phyloP scores from a whole-genome alignment of 2,113 vertebrate species.

The Platichthys flesus region DNA sequence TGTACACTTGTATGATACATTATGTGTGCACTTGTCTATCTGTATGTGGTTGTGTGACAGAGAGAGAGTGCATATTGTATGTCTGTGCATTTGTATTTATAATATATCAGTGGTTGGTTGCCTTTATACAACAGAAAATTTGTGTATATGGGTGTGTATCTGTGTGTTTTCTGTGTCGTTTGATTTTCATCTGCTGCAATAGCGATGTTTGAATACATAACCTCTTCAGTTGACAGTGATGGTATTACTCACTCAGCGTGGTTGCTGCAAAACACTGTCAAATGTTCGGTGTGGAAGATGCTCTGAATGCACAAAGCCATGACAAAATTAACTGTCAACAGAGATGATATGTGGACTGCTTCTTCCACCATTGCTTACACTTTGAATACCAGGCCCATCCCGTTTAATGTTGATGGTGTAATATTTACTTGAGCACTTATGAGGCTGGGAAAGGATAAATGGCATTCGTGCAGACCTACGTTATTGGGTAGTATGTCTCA shows the following conservation, averaged over 20 bases:
- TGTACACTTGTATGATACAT: too few relatives aligned
- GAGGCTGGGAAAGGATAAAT: slow-evolving; percentile 36
- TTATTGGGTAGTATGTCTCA: slow-evolving; percentile 63
- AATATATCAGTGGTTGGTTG: neutral
- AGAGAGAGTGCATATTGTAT: neutral
- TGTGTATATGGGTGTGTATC: neutral
- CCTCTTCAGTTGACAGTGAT: neutral
- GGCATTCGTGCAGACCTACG: slow-evolving; percentile 1
- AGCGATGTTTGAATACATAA: slow-evolving; percentile 14
- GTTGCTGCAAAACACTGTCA: neutral
- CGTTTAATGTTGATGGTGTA: slow-evolving; percentile 39
- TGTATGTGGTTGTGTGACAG: neutral
- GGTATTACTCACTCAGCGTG: slow-evolving; percentile 4
- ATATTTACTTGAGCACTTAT: slow-evolving; percentile 56
- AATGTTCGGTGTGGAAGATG: neutral
- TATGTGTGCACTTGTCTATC: neutral
- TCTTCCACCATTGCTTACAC: slow-evolving; percentile 18
- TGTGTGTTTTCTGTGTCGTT: slow-evolving; percentile 7
- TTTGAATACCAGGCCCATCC: slow-evolving; percentile 40
- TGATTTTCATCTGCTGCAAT: slow-evolving; percentile 26
- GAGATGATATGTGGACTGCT: slow-evolving; percentile 23
- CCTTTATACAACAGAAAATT: neutral
- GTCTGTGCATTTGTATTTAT: neutral
- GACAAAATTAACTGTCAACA: slow-evolving; percentile 38
- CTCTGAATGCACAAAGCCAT: slow-evolving; percentile 6